Evolutionary conservation across 2,888 invertebrate species (phyloP), one percentile per base, ranked within the genome.

Genomic region (Phymatocera aterrima): DNA sequence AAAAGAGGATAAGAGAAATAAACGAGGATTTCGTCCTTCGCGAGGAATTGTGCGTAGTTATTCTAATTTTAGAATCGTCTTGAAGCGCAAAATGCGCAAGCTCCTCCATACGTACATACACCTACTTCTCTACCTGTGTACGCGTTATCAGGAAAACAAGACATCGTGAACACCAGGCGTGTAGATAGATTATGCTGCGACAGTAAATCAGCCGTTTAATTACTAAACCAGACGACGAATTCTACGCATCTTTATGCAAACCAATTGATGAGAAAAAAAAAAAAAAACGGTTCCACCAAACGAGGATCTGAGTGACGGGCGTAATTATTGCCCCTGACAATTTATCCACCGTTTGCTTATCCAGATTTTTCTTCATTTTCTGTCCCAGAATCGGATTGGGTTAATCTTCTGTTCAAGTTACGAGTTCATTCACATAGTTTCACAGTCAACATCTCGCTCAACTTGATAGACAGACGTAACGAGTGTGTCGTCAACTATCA

Each of bases 211-310:
- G 5, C 8, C 21, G 34, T 72, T 72, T 51, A 72, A 72, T 72
- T 37, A 12, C 34, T 18, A 34, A 72, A 72, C 51, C 12, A 34
- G 21, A 18, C 18, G 51, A 72, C 31, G 15, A 70, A 48, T 70
- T 2, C 48, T 31, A n/a, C 8, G 18, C 28, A 28, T 28, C 18
- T 40, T n/a, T 8, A 12, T 18, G 24, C 3, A 3, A 12, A 51
- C 72, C 72, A 72, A 72, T 72, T 72, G 51, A 24, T 24, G 48
- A 24, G 8, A 70, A 37, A 72, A 72, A 51, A 21, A 21, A 51
- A 21, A 51, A 3, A 72, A 72, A 51, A 72, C 12, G 12, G n/a
- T n/a, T n/a, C n/a, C n/a, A n/a, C n/a, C n/a, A n/a, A n/a, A n/a
- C n/a, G n/a, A n/a, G n/a, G n/a, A n/a, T n/a, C n/a, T n/a, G 15